Evolutionary conservation across 2,113 vertebrate species (phyloP).

Genomic region (Stictonetta naevosa): DNA sequence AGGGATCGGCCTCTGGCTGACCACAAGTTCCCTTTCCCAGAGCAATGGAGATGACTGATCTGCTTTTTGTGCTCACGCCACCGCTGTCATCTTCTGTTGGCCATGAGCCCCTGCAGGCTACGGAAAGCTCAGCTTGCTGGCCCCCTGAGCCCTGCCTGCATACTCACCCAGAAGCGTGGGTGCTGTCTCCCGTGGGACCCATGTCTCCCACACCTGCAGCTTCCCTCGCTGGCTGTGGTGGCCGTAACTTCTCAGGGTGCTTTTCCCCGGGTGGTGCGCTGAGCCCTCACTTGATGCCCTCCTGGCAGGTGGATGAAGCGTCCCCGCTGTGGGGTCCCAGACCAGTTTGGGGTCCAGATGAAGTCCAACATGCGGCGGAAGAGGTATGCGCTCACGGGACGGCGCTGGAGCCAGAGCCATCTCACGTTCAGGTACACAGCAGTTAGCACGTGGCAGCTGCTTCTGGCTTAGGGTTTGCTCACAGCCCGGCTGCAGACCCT

Average conservation of each 20-base stretch:
- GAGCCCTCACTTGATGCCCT: not conserved
- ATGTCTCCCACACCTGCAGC: not conserved
- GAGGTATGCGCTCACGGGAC: conserved; percentile 87
- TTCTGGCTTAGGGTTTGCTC: not conserved
- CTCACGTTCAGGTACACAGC: conserved; percentile 89
- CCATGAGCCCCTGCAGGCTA: not conserved
- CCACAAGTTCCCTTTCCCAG: not conserved
- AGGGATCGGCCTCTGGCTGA: not conserved
- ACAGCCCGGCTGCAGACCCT: not conserved
- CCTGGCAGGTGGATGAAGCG: conserved; percentile 88
- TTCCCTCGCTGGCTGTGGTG: fast-evolving
- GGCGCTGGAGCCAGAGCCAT: conserved; percentile 86
- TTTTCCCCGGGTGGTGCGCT: not conserved
- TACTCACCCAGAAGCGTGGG: not conserved
- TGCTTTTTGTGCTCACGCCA: not conserved
- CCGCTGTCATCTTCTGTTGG: not conserved
- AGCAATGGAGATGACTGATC: not conserved
- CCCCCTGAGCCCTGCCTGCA: not conserved
- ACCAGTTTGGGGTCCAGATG: conserved; percentile 78
- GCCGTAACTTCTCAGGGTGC: not conserved
- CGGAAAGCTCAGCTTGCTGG: not conserved
- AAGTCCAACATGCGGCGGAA: conserved; percentile 82
- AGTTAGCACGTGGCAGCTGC: too few species aligned
- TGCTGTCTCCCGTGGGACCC: not conserved
- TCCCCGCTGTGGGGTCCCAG: conserved; percentile 92